A percentile compares a stretch with the other conserved stretches of the same genome.
Conservation (phyloP, 2,113 vertebrate species). For the Rissa tridactyla region DNA sequence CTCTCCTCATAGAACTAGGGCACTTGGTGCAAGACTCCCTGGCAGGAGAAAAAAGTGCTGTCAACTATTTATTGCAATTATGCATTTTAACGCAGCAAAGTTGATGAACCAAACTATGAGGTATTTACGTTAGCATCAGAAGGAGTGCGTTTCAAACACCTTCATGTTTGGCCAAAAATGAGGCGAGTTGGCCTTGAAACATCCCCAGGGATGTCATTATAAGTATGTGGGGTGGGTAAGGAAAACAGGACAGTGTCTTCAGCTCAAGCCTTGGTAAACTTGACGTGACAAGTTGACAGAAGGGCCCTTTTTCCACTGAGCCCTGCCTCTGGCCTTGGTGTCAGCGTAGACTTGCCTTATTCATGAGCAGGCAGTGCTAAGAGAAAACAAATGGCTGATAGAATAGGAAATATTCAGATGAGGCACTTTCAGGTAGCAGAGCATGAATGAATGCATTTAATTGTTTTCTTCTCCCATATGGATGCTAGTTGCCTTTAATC, state of each 20-base stretch:
- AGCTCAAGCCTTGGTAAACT: not conserved
- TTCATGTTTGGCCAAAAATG: not conserved
- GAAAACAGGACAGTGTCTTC: not conserved
- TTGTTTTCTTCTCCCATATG: not conserved
- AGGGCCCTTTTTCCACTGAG: not conserved
- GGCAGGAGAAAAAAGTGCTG: not conserved
- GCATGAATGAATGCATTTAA: not conserved
- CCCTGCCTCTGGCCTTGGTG: not conserved
- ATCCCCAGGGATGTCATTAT: not conserved
- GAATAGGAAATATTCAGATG: not conserved
- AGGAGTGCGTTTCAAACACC: not conserved
- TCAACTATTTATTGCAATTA: not conserved
- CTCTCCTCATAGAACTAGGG: constrained; percentile 1
- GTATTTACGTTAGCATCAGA: not conserved
- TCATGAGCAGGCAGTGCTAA: not conserved
- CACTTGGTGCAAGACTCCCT: not conserved
- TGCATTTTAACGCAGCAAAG: not conserved
- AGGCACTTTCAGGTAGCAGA: not conserved
- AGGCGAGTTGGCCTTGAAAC: not conserved
- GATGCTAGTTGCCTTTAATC: not conserved
- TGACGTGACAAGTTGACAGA: constrained; percentile 7
- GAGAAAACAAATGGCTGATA: not conserved
- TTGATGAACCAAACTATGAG: not conserved
- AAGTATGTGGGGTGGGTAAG: not conserved
- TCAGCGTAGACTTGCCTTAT: not conserved